phyloP scores from a whole-genome alignment of 1,140 invertebrate species.

The Aphidius gifuensis region DNA sequence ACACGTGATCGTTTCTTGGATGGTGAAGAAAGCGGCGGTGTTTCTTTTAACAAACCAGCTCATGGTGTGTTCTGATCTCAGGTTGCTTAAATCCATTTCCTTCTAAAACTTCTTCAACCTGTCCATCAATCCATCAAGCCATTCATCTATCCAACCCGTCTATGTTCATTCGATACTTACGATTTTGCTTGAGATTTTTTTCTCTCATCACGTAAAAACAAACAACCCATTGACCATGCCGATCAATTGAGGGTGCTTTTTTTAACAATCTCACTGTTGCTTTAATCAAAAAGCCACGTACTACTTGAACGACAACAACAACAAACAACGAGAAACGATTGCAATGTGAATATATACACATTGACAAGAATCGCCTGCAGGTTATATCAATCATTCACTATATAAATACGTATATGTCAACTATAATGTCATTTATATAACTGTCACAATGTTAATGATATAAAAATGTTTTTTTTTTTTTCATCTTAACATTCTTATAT shows the following conservation, averaged over 20 bases:
- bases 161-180: conserved; percentile 15
- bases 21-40: conserved; percentile 9
- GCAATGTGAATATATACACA: too few relatives aligned
- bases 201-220: conserved; percentile 20
- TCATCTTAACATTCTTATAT: too few relatives aligned
- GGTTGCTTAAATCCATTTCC: neutral
- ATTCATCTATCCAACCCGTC: conserved; percentile 19
- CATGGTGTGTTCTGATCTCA: conserved; percentile 1
- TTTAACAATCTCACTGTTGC: neutral
- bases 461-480: too few relatives aligned
- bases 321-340: too few relatives aligned
- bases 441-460: too few relatives aligned
- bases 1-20: conserved; percentile 1
- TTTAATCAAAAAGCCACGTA: too few relatives aligned
- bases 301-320: too few relatives aligned
- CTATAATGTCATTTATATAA: too few relatives aligned
- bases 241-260: neutral
- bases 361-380: too few relatives aligned
- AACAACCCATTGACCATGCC: neutral
- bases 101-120: conserved; percentile 1
- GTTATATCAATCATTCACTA: too few relatives aligned
- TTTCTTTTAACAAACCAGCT: conserved; percentile 17
- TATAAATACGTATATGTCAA: too few relatives aligned
- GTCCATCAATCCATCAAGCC: conserved; percentile 15
- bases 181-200: conserved; percentile 9